A percentile compares a stretch with the other conserved stretches of the same genome.
phyloP scores from a whole-genome alignment of 2,888 invertebrate genomes.

The Lordiphosa fenestrarum region DNA sequence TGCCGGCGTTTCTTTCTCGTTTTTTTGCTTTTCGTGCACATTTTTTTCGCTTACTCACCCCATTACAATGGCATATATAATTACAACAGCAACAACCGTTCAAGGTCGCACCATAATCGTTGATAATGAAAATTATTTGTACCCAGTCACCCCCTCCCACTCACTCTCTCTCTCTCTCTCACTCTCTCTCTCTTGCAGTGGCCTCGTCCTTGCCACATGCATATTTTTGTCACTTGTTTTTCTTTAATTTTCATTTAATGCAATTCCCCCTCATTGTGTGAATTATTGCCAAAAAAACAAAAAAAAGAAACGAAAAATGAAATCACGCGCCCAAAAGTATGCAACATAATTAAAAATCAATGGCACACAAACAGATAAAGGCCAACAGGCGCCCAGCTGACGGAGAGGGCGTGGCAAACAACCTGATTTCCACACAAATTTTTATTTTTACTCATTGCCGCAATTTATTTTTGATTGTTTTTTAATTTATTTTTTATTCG shows the following conservation, averaged over 20 bases:
- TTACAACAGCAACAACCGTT: slow-evolving; percentile 51
- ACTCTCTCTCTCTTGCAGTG: slow-evolving; percentile 12
- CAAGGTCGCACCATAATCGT: slow-evolving; percentile 79
- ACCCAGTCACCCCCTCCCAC: not conserved
- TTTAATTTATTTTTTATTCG: slow-evolving; percentile 73
- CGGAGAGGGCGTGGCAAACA: slow-evolving; percentile 43
- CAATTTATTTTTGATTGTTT: slow-evolving; percentile 72
- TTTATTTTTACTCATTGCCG: slow-evolving; percentile 38
- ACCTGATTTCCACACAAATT: slow-evolving; percentile 62
- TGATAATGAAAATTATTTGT: slow-evolving; percentile 78
- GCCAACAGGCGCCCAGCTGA: slow-evolving; percentile 19
- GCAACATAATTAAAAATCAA: slow-evolving; percentile 79
- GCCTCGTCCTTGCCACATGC: slow-evolving; percentile 44
- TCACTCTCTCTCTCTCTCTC: slow-evolving; percentile 9
- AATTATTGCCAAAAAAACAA: slow-evolving; percentile 69
- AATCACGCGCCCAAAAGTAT: slow-evolving; percentile 56
- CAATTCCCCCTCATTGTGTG: slow-evolving; percentile 56
- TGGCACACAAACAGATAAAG: slow-evolving; percentile 75
- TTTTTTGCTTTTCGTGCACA: slow-evolving; percentile 2
- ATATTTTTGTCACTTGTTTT: slow-evolving; percentile 69
- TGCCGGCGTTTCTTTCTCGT: slow-evolving; percentile 43
- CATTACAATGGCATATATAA: slow-evolving; percentile 57
- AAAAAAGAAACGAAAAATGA: slow-evolving; percentile 44
- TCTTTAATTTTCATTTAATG: slow-evolving; percentile 63
- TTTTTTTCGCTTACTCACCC: slow-evolving; percentile 59